Evolutionary conservation across 1,140 invertebrate genomes (phyloP).

Genomic region (Pogonognathellus flavescens): DNA sequence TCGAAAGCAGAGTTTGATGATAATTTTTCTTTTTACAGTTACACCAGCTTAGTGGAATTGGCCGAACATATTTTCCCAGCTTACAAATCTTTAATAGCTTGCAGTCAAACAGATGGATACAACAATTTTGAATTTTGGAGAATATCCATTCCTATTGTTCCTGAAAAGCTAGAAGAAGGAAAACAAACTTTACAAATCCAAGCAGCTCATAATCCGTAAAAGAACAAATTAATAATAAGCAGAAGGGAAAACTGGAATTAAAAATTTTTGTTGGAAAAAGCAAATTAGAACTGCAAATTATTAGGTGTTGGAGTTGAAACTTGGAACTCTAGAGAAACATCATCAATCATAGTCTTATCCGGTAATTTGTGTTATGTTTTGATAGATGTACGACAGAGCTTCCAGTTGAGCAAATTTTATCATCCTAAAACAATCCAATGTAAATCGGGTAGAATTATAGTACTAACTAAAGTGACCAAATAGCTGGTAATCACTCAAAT

Average conservation of each 20-base stretch:
- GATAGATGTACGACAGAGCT: too few relatives aligned
- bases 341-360: too few relatives aligned
- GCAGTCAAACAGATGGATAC: slow-evolving; percentile 84
- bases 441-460: too few relatives aligned
- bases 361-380: too few relatives aligned
- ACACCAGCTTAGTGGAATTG: slow-evolving; percentile 91
- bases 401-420: too few relatives aligned
- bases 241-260: background rate
- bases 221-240: background rate
- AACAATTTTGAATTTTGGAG: slow-evolving; percentile 93
- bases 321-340: background rate
- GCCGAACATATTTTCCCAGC: slow-evolving; percentile 94
- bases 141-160: slow-evolving; percentile 79
- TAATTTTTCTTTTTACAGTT: slow-evolving; percentile 76
- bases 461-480: too few relatives aligned
- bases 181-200: background rate
- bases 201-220: background rate
- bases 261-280: background rate
- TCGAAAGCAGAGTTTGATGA: background rate
- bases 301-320: background rate
- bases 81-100: slow-evolving; percentile 72
- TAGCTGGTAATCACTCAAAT: too few relatives aligned
- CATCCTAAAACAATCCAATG: too few relatives aligned
- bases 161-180: slow-evolving; percentile 57
- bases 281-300: background rate